Base-by-base conservation (phyloP, 92 coral and sea anemone genomes). In the Parazoanthus swiftii region DNA sequence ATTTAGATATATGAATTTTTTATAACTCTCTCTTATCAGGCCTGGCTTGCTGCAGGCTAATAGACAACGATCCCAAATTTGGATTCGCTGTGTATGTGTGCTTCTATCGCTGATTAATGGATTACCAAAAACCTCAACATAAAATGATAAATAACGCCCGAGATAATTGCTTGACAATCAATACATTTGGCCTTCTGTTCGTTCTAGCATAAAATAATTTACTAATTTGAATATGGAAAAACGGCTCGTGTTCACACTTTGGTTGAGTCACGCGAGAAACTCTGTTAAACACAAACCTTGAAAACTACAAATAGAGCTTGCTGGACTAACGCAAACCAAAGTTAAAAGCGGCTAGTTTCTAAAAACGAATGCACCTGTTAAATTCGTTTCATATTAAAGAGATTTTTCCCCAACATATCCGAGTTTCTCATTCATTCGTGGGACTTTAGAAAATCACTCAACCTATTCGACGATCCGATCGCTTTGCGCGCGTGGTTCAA, bases 191-290 rank as follows among this genome's bases (percentile, higher is more conserved):
- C 94, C 98, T 93, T 90, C 95, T 95, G 98, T 91, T 95, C 98
- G 98, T 89, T 93, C 83, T 95, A 93, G 98, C 98, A 95, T 95
- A 91, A 95, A 95, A 95, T 95, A 91, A 88, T 93, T 89, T 90
- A 90, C 95, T 95, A 94, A 95, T 95, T 95, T 95, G 98, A 95
- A 95, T 95, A 95, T 91, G 95, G 91, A 90, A 91, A 92, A 92
- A 89, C 88, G 90, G 88, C 94, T 89, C 92, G 94, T 92, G 94
- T 88, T 76, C 87, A 74, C 42, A 58, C 87, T 80, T 18, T 81
- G 50, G 36, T 15, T 38, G 39, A 85, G 98, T 95, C 98, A 95
- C 98, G 98, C 98, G 98, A 95, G 90, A 76, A 65, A 77, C 59
- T 76, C 85, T 71, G 86, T 89, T 78, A 50, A 70, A 84, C 79